Evolutionary conservation across 2,888 invertebrate genomes (phyloP), one percentile per base, ranked within the genome.

Genomic region (Leucophora obtusa): DNA sequence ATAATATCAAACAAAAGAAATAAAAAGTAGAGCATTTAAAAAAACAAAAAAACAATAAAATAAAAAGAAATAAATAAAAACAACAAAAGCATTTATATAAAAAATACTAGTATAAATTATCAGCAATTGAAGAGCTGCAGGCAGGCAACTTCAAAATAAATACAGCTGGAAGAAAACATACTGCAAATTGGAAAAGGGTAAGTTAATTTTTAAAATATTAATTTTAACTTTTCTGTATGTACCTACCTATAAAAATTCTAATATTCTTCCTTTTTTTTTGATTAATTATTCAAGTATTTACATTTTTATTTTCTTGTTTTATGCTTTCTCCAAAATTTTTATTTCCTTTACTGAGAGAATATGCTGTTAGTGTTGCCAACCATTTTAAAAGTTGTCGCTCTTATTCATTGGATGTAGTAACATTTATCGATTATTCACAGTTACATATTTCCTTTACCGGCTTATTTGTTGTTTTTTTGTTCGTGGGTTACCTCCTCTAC

Each of bases 401-500:
- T 47, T 14, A 47, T 47, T 47, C n/a, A 47, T 47, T 47, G 14
- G 3, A 3, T 43, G 43, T 14, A 14, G 43, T 47, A 47, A 47
- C n/a, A n/a, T 47, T 28, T 47, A 47, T 47, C 43, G 43, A 47
- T 47, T 47, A 47, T 47, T 47, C 43, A 47, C 43, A 47, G 43
- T n/a, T 47, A 47, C 43, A 47, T 14, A 47, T n/a, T 47, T 47
- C n/a, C n/a, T 47, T 47, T 47, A n/a, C 43, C 43, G 43, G 43
- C 43, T n/a, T 47, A 1, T 47, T 1, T 47, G 5, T n/a, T 47
- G 2, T n/a, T 47, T 47, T 3, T 47, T 47, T 14, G 5, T 43
- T 43, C 14, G 6, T n/a, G 14, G 2, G 8, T 10, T 14, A 14
- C n/a, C n/a, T 0, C 38, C 38, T 4, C 11, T 3, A 2, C 4